phyloP scores from a whole-genome alignment of 2,113 vertebrate species.

The Cyphomyrus plagiostoma region DNA sequence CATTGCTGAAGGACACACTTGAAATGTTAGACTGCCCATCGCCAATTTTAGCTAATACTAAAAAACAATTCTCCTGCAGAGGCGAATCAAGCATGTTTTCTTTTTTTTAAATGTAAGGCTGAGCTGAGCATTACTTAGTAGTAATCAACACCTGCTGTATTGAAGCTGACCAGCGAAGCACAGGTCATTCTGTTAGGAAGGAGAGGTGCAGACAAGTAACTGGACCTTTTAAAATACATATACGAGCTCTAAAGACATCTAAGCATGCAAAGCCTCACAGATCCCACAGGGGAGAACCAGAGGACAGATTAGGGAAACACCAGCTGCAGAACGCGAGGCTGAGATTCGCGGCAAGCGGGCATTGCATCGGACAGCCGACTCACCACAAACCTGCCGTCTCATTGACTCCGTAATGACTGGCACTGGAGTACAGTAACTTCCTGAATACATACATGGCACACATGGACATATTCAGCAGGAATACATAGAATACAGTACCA shows the following conservation, averaged over 20 bases:
- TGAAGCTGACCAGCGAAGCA: background rate
- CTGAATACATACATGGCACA: slow-evolving; percentile 69
- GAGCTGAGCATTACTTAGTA: background rate
- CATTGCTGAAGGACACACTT: background rate
- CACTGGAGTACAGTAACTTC: slow-evolving; percentile 72
- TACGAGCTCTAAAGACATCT: slow-evolving; percentile 43
- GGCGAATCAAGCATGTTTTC: background rate
- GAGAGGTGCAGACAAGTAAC: background rate
- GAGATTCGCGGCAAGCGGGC: slow-evolving; percentile 28
- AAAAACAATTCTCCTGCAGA: background rate
- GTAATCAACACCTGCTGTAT: background rate
- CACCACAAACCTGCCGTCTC: slow-evolving; percentile 75
- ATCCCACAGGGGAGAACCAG: slow-evolving; percentile 50
- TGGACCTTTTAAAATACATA: background rate
- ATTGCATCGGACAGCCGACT: slow-evolving; percentile 60
- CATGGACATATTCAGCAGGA: slow-evolving; percentile 60
- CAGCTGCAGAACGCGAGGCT: slow-evolving; percentile 38
- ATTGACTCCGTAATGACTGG: slow-evolving; percentile 72
- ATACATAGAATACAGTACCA: slow-evolving; percentile 39
- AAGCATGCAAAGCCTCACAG: slow-evolving; percentile 71
- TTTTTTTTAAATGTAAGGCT: background rate
- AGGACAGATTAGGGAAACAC: slow-evolving; percentile 65
- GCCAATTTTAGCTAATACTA: background rate
- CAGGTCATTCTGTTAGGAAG: background rate
- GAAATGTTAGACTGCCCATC: background rate